A percentile compares a stretch with the other conserved stretches of the same genome.
These are phyloP conservation scores for Drosophila fulvimacula DNA, from an alignment of 2,888 invertebrate species.

Conservation along the genomic window DNA sequence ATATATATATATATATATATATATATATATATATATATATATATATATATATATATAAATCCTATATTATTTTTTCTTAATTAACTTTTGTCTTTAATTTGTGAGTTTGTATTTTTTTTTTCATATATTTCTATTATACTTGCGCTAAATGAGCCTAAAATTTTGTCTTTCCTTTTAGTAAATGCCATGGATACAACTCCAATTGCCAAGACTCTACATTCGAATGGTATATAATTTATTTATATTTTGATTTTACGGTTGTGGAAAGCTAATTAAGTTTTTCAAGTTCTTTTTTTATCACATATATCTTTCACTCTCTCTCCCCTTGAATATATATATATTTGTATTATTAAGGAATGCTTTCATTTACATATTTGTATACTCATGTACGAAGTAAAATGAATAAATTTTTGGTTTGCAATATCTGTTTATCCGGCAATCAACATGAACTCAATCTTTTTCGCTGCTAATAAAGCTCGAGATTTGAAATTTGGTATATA, in stretches of 20 bases:
- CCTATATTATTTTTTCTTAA: not conserved
- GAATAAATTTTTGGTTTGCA: too few relatives aligned
- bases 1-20: too few relatives aligned
- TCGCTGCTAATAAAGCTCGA: too few relatives aligned
- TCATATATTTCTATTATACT: slow-evolving; percentile 6
- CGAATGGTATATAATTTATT: slow-evolving; percentile 83
- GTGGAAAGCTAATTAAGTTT: slow-evolving; percentile 1
- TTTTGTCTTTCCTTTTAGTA: slow-evolving; percentile 82
- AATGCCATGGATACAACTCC: slow-evolving; percentile 85
- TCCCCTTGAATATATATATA: not conserved
- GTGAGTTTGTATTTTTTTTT: not conserved
- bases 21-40: too few relatives aligned
- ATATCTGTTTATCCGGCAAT: too few relatives aligned
- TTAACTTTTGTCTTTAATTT: not conserved
- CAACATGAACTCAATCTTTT: too few relatives aligned
- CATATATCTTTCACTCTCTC: not conserved
- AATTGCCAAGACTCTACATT: slow-evolving; percentile 85
- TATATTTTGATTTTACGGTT: slow-evolving; percentile 35
- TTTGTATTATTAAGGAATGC: slow-evolving; percentile 2
- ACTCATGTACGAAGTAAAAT: too few relatives aligned
- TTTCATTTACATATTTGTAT: not conserved
- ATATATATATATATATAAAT: too few relatives aligned
- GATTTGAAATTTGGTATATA: too few relatives aligned
- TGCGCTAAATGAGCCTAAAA: slow-evolving; percentile 31
- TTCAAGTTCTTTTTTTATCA: not conserved